Evolutionary conservation across 2,113 vertebrate species (phyloP).

Genomic region (Pandion haliaetus): DNA sequence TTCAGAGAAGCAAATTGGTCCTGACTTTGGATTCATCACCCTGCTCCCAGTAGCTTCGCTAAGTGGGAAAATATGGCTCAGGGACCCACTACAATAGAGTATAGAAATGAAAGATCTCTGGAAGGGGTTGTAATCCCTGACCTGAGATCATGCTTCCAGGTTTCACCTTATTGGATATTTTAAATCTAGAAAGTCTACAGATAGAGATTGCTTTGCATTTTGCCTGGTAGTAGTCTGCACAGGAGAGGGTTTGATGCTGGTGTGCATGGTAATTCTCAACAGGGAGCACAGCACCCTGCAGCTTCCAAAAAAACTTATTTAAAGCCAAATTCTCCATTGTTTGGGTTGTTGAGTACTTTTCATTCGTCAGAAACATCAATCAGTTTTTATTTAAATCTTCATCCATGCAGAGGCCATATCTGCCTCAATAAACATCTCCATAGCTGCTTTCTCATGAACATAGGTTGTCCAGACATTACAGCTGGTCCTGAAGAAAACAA

Average conservation of each 20-base stretch:
- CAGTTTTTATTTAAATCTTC: constrained; percentile 44
- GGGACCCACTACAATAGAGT: background rate
- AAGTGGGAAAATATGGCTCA: background rate
- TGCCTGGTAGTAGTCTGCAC: background rate
- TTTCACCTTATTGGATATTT: background rate
- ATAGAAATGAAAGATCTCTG: background rate
- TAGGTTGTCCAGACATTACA: background rate
- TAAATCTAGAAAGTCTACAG: background rate
- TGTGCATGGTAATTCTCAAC: background rate
- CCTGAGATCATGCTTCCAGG: background rate
- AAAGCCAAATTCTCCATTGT: background rate
- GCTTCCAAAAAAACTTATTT: background rate
- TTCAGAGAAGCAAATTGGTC: background rate
- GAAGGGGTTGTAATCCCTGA: background rate
- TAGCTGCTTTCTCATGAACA: background rate
- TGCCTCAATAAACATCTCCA: background rate
- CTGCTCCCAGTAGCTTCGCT: background rate
- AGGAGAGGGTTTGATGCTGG: background rate
- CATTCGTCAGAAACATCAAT: constrained; percentile 28
- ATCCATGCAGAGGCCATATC: background rate
- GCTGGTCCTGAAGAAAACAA: background rate
- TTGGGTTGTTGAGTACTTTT: constrained; percentile 3
- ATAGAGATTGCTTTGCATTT: background rate
- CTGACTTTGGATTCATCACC: background rate
- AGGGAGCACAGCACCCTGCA: background rate